Evolutionary conservation across 2,797 vertebrate species (phyloP).

Genomic region (Poeciliopsis turneri): DNA sequence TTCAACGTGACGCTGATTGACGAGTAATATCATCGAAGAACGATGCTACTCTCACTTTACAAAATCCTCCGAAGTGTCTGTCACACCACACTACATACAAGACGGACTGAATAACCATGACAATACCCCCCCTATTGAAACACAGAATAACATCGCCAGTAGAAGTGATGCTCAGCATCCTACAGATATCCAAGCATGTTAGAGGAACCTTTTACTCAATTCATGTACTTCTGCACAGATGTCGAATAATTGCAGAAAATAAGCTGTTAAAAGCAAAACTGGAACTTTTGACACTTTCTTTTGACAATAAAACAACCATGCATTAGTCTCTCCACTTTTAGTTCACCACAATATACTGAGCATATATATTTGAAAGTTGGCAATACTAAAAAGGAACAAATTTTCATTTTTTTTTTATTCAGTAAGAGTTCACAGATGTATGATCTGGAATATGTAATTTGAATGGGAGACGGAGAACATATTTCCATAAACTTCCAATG

Average conservation of each 20-base stretch:
- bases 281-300: conserved; percentile 78
- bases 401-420: conserved; percentile 73
- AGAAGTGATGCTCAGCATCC: conserved; percentile 82
- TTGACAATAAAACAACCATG: conserved; percentile 80
- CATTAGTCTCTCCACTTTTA: conserved; percentile 80
- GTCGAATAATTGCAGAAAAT: conserved; percentile 72
- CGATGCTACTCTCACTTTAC: conserved; percentile 74
- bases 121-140: conserved; percentile 62
- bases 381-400: conserved; percentile 74
- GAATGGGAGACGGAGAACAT: conserved; percentile 85
- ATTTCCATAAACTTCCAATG: conserved; percentile 84
- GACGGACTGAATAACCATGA: conserved; percentile 73
- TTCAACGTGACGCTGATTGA: conserved; percentile 74
- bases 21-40: conserved; percentile 77
- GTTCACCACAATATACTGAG: conserved; percentile 81
- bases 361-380: conserved; percentile 81
- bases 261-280: conserved; percentile 72
- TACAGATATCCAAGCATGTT: conserved; percentile 77
- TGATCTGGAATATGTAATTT: conserved; percentile 73
- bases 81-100: conserved; percentile 78
- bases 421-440: conserved; percentile 73
- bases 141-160: conserved; percentile 76
- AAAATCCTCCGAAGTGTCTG: conserved; percentile 75
- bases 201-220: conserved; percentile 71
- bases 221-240: conserved; percentile 72